Conservation (phyloP, 2,113 vertebrate genomes). For the Setophaga coronata region DNA sequence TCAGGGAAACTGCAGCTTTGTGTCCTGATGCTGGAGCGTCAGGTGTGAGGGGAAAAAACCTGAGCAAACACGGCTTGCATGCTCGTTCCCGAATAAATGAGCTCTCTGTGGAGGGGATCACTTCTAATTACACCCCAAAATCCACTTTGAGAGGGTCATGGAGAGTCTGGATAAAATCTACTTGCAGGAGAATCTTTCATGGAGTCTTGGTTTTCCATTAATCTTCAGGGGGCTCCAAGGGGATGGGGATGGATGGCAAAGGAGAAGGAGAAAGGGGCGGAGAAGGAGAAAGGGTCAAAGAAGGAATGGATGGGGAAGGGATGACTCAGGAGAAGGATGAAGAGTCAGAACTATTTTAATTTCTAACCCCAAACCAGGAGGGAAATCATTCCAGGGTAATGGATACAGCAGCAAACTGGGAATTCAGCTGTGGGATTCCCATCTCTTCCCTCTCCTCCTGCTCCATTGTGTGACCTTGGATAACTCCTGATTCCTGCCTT, state of each 20-base stretch:
- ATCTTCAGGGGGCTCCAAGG: neutral
- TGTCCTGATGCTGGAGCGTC: conserved; percentile 18
- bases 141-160: neutral
- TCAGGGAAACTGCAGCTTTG: neutral
- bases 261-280: neutral
- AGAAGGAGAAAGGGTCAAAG: neutral
- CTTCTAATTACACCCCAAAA: conserved; percentile 15
- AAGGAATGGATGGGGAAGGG: neutral
- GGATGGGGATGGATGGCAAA: neutral
- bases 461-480: fast-evolving
- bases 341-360: neutral
- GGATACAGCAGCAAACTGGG: neutral
- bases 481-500: neutral
- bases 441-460: neutral
- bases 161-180: neutral
- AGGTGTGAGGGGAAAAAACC: neutral
- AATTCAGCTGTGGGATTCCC: neutral
- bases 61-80: neutral
- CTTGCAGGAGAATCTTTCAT: neutral
- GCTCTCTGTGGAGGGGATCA: conserved; percentile 27
- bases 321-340: neutral
- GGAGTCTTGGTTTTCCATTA: neutral
- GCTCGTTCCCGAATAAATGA: conserved; percentile 1
- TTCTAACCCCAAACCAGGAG: neutral
- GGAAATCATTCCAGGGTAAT: neutral